phyloP scores from a whole-genome alignment of 2,797 vertebrate genomes.

The Astyanax mexicanus region DNA sequence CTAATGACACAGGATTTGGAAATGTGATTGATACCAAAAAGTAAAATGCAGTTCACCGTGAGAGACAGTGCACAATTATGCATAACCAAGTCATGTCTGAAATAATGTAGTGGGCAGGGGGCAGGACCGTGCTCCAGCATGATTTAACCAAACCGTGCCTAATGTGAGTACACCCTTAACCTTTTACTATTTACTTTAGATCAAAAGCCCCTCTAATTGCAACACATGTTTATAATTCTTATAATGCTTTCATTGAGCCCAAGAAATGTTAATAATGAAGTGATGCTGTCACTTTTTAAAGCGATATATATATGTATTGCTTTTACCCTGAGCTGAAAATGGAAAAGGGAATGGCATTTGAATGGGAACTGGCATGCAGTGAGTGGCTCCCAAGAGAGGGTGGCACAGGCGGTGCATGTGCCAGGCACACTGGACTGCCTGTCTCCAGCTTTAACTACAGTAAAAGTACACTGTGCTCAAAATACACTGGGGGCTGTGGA shows the following conservation, averaged over 20 bases:
- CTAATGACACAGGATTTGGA: too few species aligned
- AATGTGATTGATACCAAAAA: too few species aligned
- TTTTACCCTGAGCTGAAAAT: background rate
- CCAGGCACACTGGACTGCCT: background rate
- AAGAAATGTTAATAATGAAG: background rate
- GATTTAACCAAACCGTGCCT: too few species aligned
- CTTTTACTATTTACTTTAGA: background rate
- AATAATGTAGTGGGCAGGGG: too few species aligned
- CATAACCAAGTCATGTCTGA: too few species aligned
- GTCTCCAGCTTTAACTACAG: constrained; percentile 6
- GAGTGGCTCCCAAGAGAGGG: background rate
- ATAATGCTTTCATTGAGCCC: background rate
- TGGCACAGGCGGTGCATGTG: background rate
- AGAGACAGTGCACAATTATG: too few species aligned
- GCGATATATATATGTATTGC: background rate
- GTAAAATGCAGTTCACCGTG: too few species aligned
- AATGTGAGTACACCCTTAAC: too few species aligned
- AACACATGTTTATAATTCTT: background rate
- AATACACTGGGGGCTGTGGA: constrained; percentile 41
- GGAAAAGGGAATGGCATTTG: background rate
- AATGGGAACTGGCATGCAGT: background rate
- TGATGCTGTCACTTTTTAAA: background rate
- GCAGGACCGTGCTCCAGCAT: too few species aligned
- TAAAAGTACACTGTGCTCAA: constrained; percentile 7
- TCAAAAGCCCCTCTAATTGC: background rate